Conservation (phyloP, 2,888 invertebrate genomes). For the Temnothorax unifasciatus region DNA sequence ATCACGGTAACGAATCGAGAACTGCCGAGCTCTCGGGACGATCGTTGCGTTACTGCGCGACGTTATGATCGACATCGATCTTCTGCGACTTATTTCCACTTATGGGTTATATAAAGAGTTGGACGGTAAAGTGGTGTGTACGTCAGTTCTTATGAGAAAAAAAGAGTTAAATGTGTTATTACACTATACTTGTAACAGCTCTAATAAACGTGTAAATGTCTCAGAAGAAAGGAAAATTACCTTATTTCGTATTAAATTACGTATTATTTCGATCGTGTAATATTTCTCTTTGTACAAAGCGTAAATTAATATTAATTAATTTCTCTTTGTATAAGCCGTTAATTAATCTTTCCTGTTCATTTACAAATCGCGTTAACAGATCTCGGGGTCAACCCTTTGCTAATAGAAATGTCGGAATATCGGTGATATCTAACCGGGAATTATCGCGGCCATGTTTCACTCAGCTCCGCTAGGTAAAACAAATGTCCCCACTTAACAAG, state of each 20-base stretch:
- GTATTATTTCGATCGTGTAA: neutral
- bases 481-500: conserved; percentile 47
- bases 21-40: conserved; percentile 30
- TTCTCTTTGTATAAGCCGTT: neutral
- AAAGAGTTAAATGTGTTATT: conserved; percentile 2
- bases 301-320: neutral
- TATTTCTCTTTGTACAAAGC: neutral
- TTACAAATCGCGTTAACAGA: neutral
- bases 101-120: conserved; percentile 21
- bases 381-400: neutral
- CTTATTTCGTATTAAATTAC: neutral
- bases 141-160: conserved; percentile 9
- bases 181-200: neutral
- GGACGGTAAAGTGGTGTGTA: conserved; percentile 6
- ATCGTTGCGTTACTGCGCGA: conserved; percentile 26
- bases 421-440: neutral
- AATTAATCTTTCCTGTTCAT: neutral
- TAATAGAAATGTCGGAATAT: neutral
- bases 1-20: conserved; percentile 57
- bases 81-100: conserved; percentile 39
- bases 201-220: conserved; percentile 6
- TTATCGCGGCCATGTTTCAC: conserved; percentile 35
- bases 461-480: conserved; percentile 37
- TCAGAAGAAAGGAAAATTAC: neutral
- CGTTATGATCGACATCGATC: conserved; percentile 53